Evolutionary conservation across 2,797 vertebrate species (phyloP).

Genomic region (Poeciliopsis paucimaculata): DNA sequence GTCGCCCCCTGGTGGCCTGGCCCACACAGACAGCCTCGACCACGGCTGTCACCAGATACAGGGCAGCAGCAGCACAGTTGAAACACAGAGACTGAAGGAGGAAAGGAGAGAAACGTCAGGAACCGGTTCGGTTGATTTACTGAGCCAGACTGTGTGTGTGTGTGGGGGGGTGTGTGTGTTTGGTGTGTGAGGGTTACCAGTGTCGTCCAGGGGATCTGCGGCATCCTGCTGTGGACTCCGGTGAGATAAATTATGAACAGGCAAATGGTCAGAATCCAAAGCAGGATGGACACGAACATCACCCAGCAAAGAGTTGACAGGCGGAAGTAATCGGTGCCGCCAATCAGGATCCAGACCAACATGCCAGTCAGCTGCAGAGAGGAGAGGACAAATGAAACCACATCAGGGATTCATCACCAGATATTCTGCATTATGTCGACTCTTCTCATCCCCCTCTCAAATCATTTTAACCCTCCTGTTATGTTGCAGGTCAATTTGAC

Average conservation of each 20-base stretch:
- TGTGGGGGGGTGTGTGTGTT: background rate
- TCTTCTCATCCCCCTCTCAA: background rate
- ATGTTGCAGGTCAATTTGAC: no score
- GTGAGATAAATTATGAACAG: conserved; percentile 90
- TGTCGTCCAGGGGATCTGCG: conserved; percentile 87
- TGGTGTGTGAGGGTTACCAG: conserved; percentile 74
- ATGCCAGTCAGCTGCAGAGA: conserved; percentile 84
- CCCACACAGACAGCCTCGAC: conserved; percentile 82
- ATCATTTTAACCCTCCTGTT: conserved; percentile 1
- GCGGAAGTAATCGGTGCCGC: conserved; percentile 88
- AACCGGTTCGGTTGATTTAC: background rate
- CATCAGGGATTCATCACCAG: background rate
- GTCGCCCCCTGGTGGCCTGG: conserved; percentile 77
- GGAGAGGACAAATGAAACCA: conserved; percentile 11
- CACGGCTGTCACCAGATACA: conserved; percentile 88
- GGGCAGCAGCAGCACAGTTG: conserved; percentile 83
- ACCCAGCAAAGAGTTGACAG: conserved; percentile 89
- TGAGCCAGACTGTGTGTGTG: background rate
- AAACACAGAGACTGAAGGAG: conserved; percentile 84
- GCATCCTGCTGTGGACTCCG: conserved; percentile 85
- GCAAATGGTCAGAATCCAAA: conserved; percentile 89
- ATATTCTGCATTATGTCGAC: background rate
- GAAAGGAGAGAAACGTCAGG: conserved; percentile 14
- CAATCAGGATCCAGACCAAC: conserved; percentile 91
- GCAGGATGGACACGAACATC: conserved; percentile 90